Base-by-base conservation (phyloP, 2,888 invertebrate species). In the Platynereis dumerilii region DNA sequence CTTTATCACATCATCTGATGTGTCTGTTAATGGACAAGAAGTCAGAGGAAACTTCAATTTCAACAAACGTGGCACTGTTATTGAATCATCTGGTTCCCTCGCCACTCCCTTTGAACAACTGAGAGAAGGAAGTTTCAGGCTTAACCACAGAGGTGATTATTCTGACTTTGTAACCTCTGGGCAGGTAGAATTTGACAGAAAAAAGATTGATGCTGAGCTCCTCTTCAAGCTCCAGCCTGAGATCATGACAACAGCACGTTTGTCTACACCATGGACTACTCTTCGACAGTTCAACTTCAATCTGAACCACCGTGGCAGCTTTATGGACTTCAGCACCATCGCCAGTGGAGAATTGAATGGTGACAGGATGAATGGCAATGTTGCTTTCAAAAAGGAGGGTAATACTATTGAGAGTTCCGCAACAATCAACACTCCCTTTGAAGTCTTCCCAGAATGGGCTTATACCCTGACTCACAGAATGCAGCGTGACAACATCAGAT, bases 281-380 rank as follows among this genome's bases (percentile, higher is more conserved):
- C 44, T 55, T 12, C 12, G 29, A 10, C 42, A 34, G 1, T 34
- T 60, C 56, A 57, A 12, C n/a, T 28, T 44, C 17, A 61, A 42
- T n/a, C 2, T 42, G 28, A 58, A 45, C 53, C 69, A 69, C 54
- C 48, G 34, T 45, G 69, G 69, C 10, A 28, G 2, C n/a, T 56
- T 71, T 15, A 54, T 59, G 39, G 58, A 64, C 60, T 64, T 71
- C 64, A 55, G 53, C 17, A 53, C 66, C 27, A 29, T 26, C 12
- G 62, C 45, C 22, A 55, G 20, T 24, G 24, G 39, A 29, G 48
- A 48, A 48, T n/a, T 48, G 5, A 48, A 48, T n/a, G 48, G 48
- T n/a, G 5, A 48, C 7, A 48, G n/a, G n/a, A 24, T 24, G 26
- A 42, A 48, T 29, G 48, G 48, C 22, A 48, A 48, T n/a, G 17